A percentile compares a stretch with the other conserved stretches of the same genome.
phyloP scores from a whole-genome alignment of 2,797 vertebrate species.

The Cyclura pinguis region DNA sequence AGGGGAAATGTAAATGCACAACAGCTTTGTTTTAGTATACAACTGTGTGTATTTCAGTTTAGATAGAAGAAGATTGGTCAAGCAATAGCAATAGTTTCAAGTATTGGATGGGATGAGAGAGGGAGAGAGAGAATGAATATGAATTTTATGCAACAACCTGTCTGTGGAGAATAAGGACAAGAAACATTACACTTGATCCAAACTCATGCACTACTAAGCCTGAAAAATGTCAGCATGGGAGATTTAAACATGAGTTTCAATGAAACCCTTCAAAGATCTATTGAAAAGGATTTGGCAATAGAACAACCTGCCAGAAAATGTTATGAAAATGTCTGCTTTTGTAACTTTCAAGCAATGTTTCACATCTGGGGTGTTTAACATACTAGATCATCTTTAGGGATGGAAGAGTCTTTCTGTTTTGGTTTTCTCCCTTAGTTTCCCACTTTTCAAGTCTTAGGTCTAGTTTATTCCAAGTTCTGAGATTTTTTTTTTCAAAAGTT shows the following conservation, averaged over 20 bases:
- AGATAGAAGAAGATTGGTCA: conserved; percentile 12
- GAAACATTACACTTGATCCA: background rate
- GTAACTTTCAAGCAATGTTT: background rate
- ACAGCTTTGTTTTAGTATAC: conserved; percentile 18
- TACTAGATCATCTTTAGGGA: background rate
- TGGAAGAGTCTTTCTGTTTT: background rate
- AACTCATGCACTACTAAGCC: background rate
- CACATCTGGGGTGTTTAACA: background rate
- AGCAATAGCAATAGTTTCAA: background rate
- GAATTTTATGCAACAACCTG: background rate
- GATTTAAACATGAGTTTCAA: background rate
- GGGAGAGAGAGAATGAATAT: background rate
- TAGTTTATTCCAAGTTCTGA: background rate
- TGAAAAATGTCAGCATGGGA: background rate
- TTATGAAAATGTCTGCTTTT: background rate
- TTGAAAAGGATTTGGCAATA: background rate
- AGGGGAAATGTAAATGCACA: conserved; percentile 16
- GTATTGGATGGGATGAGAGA: conserved; percentile 5
- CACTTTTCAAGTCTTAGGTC: background rate
- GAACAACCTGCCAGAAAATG: background rate
- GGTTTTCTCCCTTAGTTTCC: background rate
- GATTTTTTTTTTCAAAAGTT: background rate
- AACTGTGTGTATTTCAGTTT: conserved; percentile 13
- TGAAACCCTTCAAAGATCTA: background rate
- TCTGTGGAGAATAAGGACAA: background rate